Base-by-base conservation (phyloP, 1,140 invertebrate species). In the Drepana arcuata region DNA sequence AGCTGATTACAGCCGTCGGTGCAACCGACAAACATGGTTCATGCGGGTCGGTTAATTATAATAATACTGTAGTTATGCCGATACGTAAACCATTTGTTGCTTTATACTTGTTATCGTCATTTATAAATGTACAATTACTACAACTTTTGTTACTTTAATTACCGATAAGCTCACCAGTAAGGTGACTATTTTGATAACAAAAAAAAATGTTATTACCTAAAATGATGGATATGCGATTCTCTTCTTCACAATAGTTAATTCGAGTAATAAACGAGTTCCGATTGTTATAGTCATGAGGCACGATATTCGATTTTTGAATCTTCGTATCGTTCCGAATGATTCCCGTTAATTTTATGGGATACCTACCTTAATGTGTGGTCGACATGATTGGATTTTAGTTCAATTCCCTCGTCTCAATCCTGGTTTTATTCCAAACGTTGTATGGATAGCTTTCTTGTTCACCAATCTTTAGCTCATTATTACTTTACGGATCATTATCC, bases 351-450 rank as follows among this genome's bases (percentile, higher is more conserved):
- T 74, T 71, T 65, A 73, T 63, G 55, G 61, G 51, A 57, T 35
- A 39, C 41, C n/a, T n/a, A n/a, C n/a, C 53, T 60, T 70, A 67
- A 74, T 74, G 73, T 74, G 68, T 67, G 68, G 66, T 60, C 70
- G 62, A 66, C 73, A 78, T 68, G 73, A 78, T 55, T 62, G 37
- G 36, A 52, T 51, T 56, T 52, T 34, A 41, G 34, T 58, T 44
- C 42, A 48, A 40, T 54, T 58, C n/a, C n/a, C n/a, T n/a, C n/a
- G n/a, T n/a, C n/a, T n/a, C n/a, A n/a, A n/a, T n/a, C n/a, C n/a
- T n/a, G n/a, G n/a, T n/a, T n/a, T n/a, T n/a, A n/a, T n/a, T n/a
- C n/a, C n/a, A n/a, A n/a, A n/a, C n/a, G n/a, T n/a, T n/a, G n/a
- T n/a, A n/a, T n/a, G n/a, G n/a, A n/a, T n/a, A n/a, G n/a, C n/a